Base-by-base conservation (phyloP, 2,797 vertebrate species). In the Phyllotis vaccarum region DNA sequence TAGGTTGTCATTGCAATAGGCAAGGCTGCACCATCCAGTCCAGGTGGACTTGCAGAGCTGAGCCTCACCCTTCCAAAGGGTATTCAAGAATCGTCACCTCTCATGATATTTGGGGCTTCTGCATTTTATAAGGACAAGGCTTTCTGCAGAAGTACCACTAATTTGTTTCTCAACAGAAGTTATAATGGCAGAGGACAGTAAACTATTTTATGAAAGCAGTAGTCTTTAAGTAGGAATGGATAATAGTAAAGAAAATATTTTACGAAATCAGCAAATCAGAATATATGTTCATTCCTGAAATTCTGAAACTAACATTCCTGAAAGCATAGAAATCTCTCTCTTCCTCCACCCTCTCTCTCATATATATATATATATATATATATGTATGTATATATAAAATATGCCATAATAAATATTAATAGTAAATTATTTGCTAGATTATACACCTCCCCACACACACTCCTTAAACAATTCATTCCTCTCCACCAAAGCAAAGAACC, bases 101-200 rank as follows among this genome's bases (percentile, higher is more conserved):
- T 22, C 10, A 13, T 17, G 2, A 9, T 4, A 3, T 0, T 1
- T 11, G 31, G 17, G 22, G 14, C 3, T 62, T 60, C 66, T 62
- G 24, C 19, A 70, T 66, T 11, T 56, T 70, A 1, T 17, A 46
- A 64, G 21, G 14, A 19, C 27, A 31, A 56, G 37, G 43, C 40
- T 91, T 46, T 22, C 21, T 54, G 5, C 22, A 8, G 21, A 80
- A 80, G 3, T 54, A 9, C 16, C 31, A 83, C 62, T 78, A 12
- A 52, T n/a, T 37, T n/a, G 37, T 80, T 93, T 92, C 60, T 66
- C 87, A 72, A 9, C 5, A 62, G 64, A 66, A 52, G 72, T 12
- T 70, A 37, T 31, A 58, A 27, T 19, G 8, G 21, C 21, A 72
- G 49, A 95, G 13, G 70, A 89, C 9, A 17, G 8, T 76, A 72